These are phyloP conservation scores for Amblyraja radiata DNA, from an alignment of 2,797 vertebrate species.

Conservation along the genomic window DNA sequence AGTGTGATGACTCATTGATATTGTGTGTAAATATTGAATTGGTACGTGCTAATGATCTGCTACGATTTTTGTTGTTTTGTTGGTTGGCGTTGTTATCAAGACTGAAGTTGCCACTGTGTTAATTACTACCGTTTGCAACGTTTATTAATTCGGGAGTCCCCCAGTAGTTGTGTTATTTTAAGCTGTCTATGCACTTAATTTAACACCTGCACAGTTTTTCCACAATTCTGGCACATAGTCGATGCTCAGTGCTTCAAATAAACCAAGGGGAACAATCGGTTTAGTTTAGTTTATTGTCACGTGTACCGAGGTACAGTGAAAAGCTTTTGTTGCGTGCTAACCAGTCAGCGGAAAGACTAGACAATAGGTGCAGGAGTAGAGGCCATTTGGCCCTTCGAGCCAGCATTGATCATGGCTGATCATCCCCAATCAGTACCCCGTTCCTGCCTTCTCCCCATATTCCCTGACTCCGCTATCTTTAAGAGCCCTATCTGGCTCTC, in stretches of 20 bases:
- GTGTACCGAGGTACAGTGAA: no score
- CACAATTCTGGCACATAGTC: not conserved
- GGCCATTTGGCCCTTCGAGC: no score
- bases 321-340: no score
- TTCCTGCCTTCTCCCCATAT: no score
- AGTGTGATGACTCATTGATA: not conserved
- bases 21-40: not conserved
- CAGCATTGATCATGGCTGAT: no score
- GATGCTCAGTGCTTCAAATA: not conserved
- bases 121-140: not conserved
- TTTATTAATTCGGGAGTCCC: not conserved
- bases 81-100: not conserved
- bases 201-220: not conserved
- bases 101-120: not conserved
- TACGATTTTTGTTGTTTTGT: not conserved
- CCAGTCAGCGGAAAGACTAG: no score
- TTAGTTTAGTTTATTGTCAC: no score
- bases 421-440: no score
- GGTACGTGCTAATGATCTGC: not conserved
- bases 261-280: no score
- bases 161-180: not conserved
- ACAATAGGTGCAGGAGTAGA: no score
- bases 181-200: not conserved
- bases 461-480: no score
- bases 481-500: no score